A percentile compares a stretch with the other conserved stretches of the same genome.
Conservation (phyloP, 2,888 invertebrate species). For the Ichneumon xanthorius region DNA sequence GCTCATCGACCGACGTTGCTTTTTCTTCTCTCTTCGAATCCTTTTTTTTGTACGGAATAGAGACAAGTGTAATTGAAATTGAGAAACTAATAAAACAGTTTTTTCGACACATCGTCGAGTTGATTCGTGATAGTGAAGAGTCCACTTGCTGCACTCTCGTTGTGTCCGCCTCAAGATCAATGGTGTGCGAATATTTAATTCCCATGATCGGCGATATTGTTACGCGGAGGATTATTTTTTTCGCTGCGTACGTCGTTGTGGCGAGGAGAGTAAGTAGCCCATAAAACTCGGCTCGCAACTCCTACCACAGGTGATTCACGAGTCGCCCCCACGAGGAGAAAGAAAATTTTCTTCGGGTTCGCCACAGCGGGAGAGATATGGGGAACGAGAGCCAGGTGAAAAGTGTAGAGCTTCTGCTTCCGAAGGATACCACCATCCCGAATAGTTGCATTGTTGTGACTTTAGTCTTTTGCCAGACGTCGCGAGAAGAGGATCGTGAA, state of each 20-base stretch:
- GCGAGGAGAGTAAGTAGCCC: slow-evolving; percentile 80
- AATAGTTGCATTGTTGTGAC: slow-evolving; percentile 37
- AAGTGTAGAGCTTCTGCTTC: slow-evolving; percentile 33
- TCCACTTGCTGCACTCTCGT: background rate
- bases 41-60: slow-evolving; percentile 49
- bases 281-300: slow-evolving; percentile 74
- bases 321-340: slow-evolving; percentile 78
- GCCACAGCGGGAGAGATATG: slow-evolving; percentile 12
- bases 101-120: slow-evolving; percentile 31
- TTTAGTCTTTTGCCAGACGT: slow-evolving; percentile 68
- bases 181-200: background rate
- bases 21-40: slow-evolving; percentile 24
- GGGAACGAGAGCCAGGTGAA: slow-evolving; percentile 30
- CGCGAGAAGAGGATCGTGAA: slow-evolving; percentile 49
- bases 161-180: background rate
- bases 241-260: slow-evolving; percentile 56
- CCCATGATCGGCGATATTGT: slow-evolving; percentile 1
- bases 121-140: background rate
- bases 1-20: slow-evolving; percentile 36
- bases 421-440: slow-evolving; percentile 15
- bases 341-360: slow-evolving; percentile 77
- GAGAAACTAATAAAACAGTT: slow-evolving; percentile 56
- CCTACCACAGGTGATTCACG: slow-evolving; percentile 73
- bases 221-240: slow-evolving; percentile 23
- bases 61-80: slow-evolving; percentile 58